These are phyloP conservation scores for Siderastrea radians DNA, from an alignment of 92 coral and sea anemone genomes.

Conservation along the genomic window DNA sequence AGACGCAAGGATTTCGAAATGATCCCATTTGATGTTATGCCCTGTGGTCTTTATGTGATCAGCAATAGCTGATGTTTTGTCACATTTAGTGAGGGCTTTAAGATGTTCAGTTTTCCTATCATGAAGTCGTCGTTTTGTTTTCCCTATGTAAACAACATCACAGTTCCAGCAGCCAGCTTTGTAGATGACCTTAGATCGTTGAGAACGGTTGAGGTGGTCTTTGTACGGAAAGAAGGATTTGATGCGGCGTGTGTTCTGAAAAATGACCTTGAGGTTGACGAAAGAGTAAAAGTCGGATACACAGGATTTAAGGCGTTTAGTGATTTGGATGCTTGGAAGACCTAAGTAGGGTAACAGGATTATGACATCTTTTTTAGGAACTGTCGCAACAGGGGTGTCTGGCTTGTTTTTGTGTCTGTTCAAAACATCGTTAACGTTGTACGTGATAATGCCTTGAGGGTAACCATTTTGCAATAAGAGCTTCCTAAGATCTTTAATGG, in stretches of 20 bases:
- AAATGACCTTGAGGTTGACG: not conserved
- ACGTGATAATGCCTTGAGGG: too few relatives aligned
- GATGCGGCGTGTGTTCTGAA: not conserved
- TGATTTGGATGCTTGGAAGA: too few relatives aligned
- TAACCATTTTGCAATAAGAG: too few relatives aligned
- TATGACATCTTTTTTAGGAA: too few relatives aligned
- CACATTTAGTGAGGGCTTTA: slow-evolving; percentile 33
- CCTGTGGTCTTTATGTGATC: slow-evolving; percentile 50
- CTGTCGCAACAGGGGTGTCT: too few relatives aligned
- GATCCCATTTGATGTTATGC: slow-evolving; percentile 46
- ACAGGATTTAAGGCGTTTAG: too few relatives aligned
- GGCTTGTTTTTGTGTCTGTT: too few relatives aligned
- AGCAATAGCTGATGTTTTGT: slow-evolving; percentile 45
- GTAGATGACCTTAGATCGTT: slow-evolving; percentile 29
- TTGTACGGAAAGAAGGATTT: too few relatives aligned
- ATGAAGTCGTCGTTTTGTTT: slow-evolving; percentile 51
- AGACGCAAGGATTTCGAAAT: slow-evolving; percentile 39
- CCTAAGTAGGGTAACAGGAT: too few relatives aligned
- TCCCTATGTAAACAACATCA: slow-evolving; percentile 40
- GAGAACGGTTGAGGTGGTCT: slow-evolving; percentile 16
- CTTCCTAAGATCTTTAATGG: too few relatives aligned
- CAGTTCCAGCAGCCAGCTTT: slow-evolving; percentile 47
- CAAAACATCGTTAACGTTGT: too few relatives aligned
- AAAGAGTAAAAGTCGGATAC: too few relatives aligned
- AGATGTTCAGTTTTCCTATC: slow-evolving; percentile 48